These are phyloP conservation scores for Delichon dasypus DNA, from an alignment of 2,797 vertebrate species.

Conservation along the genomic window DNA sequence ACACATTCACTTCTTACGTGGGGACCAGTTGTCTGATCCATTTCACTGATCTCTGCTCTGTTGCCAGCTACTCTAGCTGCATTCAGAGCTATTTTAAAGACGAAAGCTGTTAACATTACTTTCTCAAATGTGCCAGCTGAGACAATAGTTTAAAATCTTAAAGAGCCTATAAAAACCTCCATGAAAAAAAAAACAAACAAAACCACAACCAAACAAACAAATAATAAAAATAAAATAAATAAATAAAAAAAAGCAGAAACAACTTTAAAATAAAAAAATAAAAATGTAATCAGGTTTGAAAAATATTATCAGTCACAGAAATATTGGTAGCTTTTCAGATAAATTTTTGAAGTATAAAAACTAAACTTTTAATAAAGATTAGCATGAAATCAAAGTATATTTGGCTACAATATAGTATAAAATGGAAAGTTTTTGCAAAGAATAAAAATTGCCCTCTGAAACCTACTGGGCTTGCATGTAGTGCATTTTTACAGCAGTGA, in stretches of 20 bases:
- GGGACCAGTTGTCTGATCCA: conserved; percentile 49
- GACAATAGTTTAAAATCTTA: neutral
- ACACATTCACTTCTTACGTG: conserved; percentile 48
- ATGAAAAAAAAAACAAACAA: too few relatives aligned
- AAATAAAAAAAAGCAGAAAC: neutral
- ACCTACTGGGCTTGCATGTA: neutral
- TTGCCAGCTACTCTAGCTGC: conserved; percentile 67
- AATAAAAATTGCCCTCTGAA: neutral
- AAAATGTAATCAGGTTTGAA: neutral
- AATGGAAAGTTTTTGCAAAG: neutral
- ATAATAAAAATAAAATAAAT: neutral
- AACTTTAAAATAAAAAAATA: neutral
- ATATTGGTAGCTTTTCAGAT: neutral
- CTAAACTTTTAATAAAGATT: neutral
- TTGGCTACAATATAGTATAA: neutral
- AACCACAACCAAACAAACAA: neutral
- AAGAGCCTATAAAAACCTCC: neutral
- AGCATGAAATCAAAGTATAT: neutral
- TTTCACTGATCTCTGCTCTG: conserved; percentile 62
- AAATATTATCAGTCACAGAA: neutral
- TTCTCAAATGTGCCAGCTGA: conserved; percentile 25
- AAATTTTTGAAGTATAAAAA: neutral
- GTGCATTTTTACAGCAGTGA: neutral
- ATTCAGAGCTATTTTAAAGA: conserved; percentile 70
- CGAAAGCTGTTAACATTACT: conserved; percentile 62